These are phyloP conservation scores for Poeciliopsis paucimaculata DNA, from an alignment of 2,797 vertebrate genomes.

Conservation along the genomic window DNA sequence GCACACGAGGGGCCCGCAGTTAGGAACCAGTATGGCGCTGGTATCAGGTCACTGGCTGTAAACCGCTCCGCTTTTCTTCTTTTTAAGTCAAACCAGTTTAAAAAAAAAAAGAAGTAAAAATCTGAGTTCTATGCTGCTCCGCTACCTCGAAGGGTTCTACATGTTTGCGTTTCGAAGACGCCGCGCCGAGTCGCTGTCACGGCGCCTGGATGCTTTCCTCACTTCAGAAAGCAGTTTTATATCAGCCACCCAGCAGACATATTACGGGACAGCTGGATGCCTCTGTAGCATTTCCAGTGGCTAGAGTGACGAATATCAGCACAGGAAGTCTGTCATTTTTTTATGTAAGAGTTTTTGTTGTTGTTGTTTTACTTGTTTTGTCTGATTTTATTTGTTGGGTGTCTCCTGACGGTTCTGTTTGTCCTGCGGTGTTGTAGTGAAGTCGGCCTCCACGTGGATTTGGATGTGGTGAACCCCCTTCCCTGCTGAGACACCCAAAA, in stretches of 20 bases:
- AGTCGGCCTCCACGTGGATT: constrained; percentile 61
- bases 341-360: constrained; percentile 75
- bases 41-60: constrained; percentile 31
- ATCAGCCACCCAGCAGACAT: constrained; percentile 61
- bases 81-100: neutral
- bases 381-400: constrained; percentile 58
- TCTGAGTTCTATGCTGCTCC: constrained; percentile 35
- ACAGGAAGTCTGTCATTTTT: constrained; percentile 79
- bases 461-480: constrained; percentile 66
- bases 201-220: constrained; percentile 20
- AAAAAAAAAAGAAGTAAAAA: neutral
- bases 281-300: constrained; percentile 42
- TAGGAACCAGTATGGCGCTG: constrained; percentile 57
- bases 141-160: constrained; percentile 31
- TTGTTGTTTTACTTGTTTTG: constrained; percentile 47
- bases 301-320: constrained; percentile 73
- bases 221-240: constrained; percentile 53
- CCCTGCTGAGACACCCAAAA: constrained; percentile 51
- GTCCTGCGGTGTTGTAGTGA: constrained; percentile 55
- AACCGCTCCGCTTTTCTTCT: neutral
- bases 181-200: constrained; percentile 51
- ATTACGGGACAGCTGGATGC: constrained; percentile 46
- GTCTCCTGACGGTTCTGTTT: constrained; percentile 42
- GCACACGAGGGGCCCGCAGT: constrained; percentile 81
- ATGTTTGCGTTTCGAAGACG: constrained; percentile 3